Percentiles rank a stretch among this genome's conserved stretches.
Conservation (phyloP, 2,797 vertebrate species). For the Botia kubotai region DNA sequence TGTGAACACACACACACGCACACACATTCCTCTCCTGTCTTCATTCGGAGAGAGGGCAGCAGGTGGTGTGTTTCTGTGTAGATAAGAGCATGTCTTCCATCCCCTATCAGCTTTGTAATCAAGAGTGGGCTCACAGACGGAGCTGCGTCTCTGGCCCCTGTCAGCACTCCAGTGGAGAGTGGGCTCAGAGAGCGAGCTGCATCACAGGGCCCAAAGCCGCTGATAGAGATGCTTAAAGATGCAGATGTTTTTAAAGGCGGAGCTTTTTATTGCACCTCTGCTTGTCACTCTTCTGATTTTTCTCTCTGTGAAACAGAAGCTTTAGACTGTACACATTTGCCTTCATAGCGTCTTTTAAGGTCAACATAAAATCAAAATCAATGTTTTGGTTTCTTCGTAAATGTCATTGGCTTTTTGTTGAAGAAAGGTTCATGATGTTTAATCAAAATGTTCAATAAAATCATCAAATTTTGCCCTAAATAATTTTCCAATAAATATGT, state of each 20-base stretch:
- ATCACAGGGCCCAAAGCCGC: conserved; percentile 26
- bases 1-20: neutral
- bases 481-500: too few relatives aligned
- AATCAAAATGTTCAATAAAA: too few relatives aligned
- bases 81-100: conserved; percentile 44
- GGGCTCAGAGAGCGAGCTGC: conserved; percentile 30
- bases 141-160: conserved; percentile 42
- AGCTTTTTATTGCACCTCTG: conserved; percentile 34
- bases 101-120: conserved; percentile 46
- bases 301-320: neutral
- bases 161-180: conserved; percentile 41
- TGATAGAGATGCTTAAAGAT: neutral
- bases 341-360: neutral
- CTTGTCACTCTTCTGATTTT: conserved; percentile 35
- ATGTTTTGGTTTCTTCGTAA: neutral
- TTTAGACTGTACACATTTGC: neutral
- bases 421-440: too few relatives aligned
- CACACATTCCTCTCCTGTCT: conserved; percentile 6
- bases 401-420: too few relatives aligned
- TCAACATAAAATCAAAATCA: neutral
- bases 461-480: too few relatives aligned
- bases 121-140: conserved; percentile 40
- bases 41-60: conserved; percentile 48
- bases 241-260: conserved; percentile 30
- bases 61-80: conserved; percentile 47